These are phyloP conservation scores for Aeoliscus strigatus DNA, from an alignment of 2,797 vertebrate genomes.

Conservation along the genomic window DNA sequence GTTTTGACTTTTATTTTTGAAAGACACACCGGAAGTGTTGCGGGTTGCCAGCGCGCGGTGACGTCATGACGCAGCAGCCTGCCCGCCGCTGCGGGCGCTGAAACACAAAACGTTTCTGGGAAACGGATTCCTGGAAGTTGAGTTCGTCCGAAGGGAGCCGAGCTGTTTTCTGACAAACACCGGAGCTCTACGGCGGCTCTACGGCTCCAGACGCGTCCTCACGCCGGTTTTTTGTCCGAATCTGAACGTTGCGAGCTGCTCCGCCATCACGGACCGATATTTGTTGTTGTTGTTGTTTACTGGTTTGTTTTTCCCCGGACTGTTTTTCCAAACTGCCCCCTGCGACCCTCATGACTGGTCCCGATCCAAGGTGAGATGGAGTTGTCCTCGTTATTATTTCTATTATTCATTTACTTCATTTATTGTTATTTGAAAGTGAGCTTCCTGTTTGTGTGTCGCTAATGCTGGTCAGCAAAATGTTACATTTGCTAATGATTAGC, in stretches of 20 bases:
- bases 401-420: no score
- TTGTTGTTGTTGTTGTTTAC: constrained; percentile 5
- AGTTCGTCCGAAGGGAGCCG: constrained; percentile 31
- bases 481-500: no score
- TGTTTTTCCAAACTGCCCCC: constrained; percentile 4
- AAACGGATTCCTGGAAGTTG: constrained; percentile 66
- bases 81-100: constrained; percentile 41
- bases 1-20: constrained; percentile 17
- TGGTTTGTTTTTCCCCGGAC: constrained; percentile 5
- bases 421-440: no score
- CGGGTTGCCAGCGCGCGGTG: no score
- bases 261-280: no score
- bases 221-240: no score
- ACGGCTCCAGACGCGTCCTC: no score
- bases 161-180: constrained; percentile 38
- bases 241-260: no score
- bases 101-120: constrained; percentile 67
- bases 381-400: not conserved
- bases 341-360: constrained; percentile 38
- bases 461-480: no score
- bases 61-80: constrained; percentile 1
- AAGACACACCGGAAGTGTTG: not conserved
- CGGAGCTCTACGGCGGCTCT: constrained; percentile 5
- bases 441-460: no score
- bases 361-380: constrained; percentile 54